These are phyloP conservation scores for Ctenochaetus hawaiiensis DNA, from an alignment of 2,797 vertebrate species.

Conservation along the genomic window DNA sequence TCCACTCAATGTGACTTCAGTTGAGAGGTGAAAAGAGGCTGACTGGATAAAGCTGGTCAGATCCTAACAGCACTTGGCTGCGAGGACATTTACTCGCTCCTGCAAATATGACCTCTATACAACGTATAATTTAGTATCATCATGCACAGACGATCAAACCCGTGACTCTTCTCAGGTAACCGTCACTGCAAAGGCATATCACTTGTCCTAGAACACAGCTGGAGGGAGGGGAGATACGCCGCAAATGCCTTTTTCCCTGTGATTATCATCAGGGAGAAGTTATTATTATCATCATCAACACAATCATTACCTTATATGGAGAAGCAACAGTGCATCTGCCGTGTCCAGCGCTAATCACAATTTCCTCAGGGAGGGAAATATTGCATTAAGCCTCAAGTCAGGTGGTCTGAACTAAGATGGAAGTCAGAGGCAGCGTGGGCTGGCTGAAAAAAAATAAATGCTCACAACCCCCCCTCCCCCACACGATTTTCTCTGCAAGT, in stretches of 20 bases:
- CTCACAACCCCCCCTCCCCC: too few relatives aligned
- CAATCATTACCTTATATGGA: conserved; percentile 40
- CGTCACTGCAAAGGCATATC: conserved; percentile 13
- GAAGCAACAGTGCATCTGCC: conserved; percentile 38
- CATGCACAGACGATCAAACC: conserved; percentile 43
- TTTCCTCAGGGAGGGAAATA: conserved; percentile 27
- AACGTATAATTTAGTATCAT: conserved; percentile 51
- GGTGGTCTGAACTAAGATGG: conserved; percentile 16
- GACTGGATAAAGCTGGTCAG: conserved; percentile 41
- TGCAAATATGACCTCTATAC: conserved; percentile 42
- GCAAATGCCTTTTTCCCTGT: conserved; percentile 53
- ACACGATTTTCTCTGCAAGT: conserved; percentile 21
- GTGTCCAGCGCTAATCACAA: conserved; percentile 43
- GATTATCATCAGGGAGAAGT: conserved; percentile 65
- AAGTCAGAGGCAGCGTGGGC: conserved; percentile 16
- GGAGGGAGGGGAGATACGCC: conserved; percentile 33
- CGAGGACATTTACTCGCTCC: conserved; percentile 34
- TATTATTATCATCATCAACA: conserved; percentile 53
- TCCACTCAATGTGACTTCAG: conserved; percentile 38
- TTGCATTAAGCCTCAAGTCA: conserved; percentile 35
- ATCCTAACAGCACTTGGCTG: conserved; percentile 43
- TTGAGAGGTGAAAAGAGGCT: conserved; percentile 30
- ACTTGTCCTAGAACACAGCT: conserved; percentile 55
- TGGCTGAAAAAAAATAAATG: conserved; percentile 5
- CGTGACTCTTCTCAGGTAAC: conserved; percentile 36